Evolutionary conservation across 2,888 invertebrate genomes (phyloP).

Genomic region (Leptinotarsa rubiginosa): DNA sequence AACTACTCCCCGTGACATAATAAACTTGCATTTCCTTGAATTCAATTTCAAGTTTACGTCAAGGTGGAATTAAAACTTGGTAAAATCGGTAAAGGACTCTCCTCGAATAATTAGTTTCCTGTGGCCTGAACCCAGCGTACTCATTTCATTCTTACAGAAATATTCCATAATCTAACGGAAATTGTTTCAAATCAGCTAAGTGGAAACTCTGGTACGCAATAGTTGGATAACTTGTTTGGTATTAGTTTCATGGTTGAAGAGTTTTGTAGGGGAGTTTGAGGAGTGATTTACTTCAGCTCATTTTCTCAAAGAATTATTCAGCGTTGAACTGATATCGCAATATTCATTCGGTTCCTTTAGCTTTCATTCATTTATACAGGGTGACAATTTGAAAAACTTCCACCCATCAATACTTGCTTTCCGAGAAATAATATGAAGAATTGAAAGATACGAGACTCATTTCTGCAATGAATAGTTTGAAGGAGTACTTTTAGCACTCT

Average conservation of each 20-base stretch:
- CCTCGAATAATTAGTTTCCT: conserved; percentile 1
- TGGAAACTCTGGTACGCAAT: conserved; percentile 5
- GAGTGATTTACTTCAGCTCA: neutral
- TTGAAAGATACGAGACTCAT: too few species aligned
- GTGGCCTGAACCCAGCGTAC: neutral
- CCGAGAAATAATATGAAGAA: too few species aligned
- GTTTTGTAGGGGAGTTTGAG: neutral
- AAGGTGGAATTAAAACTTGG: neutral
- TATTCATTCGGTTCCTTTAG: too few species aligned
- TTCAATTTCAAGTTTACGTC: neutral
- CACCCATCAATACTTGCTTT: too few species aligned
- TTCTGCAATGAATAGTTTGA: too few species aligned
- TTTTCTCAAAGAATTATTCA: neutral
- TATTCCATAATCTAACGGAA: conserved; percentile 3
- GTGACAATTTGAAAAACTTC: too few species aligned
- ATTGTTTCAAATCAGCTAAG: conserved; percentile 5
- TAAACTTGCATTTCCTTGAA: neutral
- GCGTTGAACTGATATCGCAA: too few species aligned
- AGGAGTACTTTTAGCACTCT: too few species aligned
- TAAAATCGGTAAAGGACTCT: neutral
- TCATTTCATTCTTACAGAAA: neutral
- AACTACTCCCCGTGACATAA: neutral
- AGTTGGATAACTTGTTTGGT: neutral
- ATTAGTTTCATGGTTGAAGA: neutral
- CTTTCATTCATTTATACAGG: neutral